Evolutionary conservation across 2,113 vertebrate species (phyloP), one percentile per base, ranked within the genome.

Genomic region (Suricata suricatta): DNA sequence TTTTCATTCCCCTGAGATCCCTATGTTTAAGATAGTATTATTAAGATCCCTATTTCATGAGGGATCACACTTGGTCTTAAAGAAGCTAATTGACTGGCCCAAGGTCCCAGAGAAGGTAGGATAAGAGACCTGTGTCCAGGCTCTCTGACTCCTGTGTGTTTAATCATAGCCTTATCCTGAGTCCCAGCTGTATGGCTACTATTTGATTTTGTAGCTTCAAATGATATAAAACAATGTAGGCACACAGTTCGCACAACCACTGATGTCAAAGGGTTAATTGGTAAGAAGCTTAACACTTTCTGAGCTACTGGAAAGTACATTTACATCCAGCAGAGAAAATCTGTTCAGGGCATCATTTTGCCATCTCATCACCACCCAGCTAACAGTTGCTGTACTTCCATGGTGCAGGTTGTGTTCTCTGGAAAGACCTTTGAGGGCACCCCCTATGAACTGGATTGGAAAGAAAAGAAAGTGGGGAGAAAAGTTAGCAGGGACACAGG

Each of bases 381-480:
- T 41, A 64, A 88, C 1, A 50, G 77, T 93, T 38, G 4, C 8
- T 38, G 1, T n/a, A 4, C 19, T 47, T 96, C 17, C 2, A 4
- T 16, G 7, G 8, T 54, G 60, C 11, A 87, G n/a, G 29, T 1
- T 86, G 15, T 15, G 5, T 87, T 92, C 13, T 71, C 1, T 66
- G 1, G 71, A 38, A 94, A 83, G 57, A 12, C 3, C 12, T 72
- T 64, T 87, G 35, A 50, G 8, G 57, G 71, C 5, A 63, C 81
- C 0, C 5, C 25, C 10, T 68, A 3, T 50, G 19, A 74, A 60
- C 41, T 0, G 3, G 17, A 52, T 9, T 0, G 0, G 41, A n/a
- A 7, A 81, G 41, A 82, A 69, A 35, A 25, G 4, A 13, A 10
- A 71, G 16, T 12, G 3, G 63, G 11, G 5, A 88, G 6, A 85